Evolutionary conservation across 2,888 invertebrate species (phyloP).

Genomic region (Strigamia maritima): DNA sequence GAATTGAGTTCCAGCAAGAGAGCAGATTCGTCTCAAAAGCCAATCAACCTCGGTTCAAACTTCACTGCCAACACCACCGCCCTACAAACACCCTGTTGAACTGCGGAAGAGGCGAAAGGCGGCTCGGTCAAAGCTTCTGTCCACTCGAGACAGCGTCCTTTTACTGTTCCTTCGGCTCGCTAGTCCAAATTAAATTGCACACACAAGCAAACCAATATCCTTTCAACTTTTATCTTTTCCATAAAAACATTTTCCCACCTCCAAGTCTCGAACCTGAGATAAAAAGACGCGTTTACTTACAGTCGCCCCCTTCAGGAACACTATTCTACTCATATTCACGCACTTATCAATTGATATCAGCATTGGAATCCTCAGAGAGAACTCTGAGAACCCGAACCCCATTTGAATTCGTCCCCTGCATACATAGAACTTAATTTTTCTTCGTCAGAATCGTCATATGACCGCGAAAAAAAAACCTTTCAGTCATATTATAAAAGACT

Average conservation of each 20-base stretch:
- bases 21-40: neutral
- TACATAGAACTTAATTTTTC: neutral
- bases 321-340: neutral
- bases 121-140: slow-evolving; percentile 14
- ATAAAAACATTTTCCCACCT: neutral
- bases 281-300: neutral
- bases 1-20: slow-evolving; percentile 19
- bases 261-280: neutral
- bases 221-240: neutral
- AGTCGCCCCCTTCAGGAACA: neutral
- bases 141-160: slow-evolving; percentile 12
- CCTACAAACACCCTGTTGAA: neutral
- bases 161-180: neutral
- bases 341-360: neutral
- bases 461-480: neutral
- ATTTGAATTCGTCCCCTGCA: neutral
- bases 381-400: neutral
- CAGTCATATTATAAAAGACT: neutral
- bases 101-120: slow-evolving; percentile 7
- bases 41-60: slow-evolving; percentile 16
- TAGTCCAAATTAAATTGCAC: slow-evolving; percentile 19
- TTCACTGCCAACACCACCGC: neutral
- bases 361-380: neutral
- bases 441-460: too few relatives aligned
- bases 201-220: neutral